Conservation (phyloP, 2,797 vertebrate genomes). For the Rhinichthys osculus region DNA sequence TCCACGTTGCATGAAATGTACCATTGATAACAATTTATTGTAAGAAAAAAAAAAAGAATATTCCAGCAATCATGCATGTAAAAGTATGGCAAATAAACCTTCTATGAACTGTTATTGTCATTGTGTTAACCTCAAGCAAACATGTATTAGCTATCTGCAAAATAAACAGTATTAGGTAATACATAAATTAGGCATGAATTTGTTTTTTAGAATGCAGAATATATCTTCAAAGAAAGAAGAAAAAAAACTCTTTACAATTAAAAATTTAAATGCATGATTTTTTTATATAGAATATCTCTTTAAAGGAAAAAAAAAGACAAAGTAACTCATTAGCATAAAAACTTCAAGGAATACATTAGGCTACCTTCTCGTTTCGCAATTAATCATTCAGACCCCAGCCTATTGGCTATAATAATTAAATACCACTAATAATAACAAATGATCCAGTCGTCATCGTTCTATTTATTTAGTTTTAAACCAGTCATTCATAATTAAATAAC, state of each 20-base stretch:
- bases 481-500: neutral
- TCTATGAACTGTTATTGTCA: constrained; percentile 60
- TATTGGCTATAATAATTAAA: neutral
- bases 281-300: neutral
- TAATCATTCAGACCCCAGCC: too few species aligned
- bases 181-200: neutral
- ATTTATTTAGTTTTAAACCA: neutral
- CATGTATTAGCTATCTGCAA: constrained; percentile 10
- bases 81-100: constrained; percentile 90
- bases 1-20: constrained; percentile 87
- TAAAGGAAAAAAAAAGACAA: neutral
- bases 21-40: constrained; percentile 86
- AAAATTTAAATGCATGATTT: neutral
- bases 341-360: too few species aligned
- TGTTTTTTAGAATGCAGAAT: neutral
- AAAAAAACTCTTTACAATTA: neutral
- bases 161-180: neutral
- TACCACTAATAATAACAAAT: neutral
- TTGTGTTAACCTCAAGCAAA: constrained; percentile 50
- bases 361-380: too few species aligned
- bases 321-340: too few species aligned
- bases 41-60: constrained; percentile 73
- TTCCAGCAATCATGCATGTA: constrained; percentile 92
- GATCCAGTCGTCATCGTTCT: neutral
- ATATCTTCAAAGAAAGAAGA: too few species aligned